phyloP scores from a whole-genome alignment of 2,888 invertebrate species.

The Netelia virgata region DNA sequence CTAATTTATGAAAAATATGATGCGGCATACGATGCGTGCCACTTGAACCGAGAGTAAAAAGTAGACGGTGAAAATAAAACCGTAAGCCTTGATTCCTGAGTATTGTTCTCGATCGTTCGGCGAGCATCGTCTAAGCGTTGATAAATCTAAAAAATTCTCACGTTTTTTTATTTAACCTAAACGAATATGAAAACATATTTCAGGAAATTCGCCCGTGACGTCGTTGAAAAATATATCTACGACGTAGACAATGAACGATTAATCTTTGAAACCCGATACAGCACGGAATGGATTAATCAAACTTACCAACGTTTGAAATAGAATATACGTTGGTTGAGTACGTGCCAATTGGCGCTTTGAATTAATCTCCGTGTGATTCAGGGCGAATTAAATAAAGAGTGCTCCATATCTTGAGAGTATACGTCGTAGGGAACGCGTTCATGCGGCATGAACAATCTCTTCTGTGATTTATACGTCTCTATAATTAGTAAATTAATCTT shows the following conservation, averaged over 20 bases:
- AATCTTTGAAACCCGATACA: constrained; percentile 45
- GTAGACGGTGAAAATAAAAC: constrained; percentile 34
- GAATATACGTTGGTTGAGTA: constrained; percentile 65
- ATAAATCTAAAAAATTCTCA: constrained; percentile 28
- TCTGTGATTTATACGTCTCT: background rate
- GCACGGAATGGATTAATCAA: constrained; percentile 47
- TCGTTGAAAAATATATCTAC: constrained; percentile 19
- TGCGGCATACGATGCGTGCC: constrained; percentile 38
- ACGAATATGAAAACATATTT: background rate
- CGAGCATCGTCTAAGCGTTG: background rate
- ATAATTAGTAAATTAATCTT: background rate
- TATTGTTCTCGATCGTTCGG: constrained; percentile 59
- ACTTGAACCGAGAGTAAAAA: constrained; percentile 58
- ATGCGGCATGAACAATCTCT: constrained; percentile 18
- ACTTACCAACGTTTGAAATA: constrained; percentile 49
- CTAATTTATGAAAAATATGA: constrained; percentile 48
- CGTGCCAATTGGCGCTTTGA: constrained; percentile 54
- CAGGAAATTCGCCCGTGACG: background rate
- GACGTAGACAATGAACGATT: constrained; percentile 15
- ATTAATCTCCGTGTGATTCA: constrained; percentile 67
- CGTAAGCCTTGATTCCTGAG: constrained; percentile 57
- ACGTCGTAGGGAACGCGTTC: constrained; percentile 66
- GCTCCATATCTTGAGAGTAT: constrained; percentile 62
- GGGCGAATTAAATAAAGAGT: constrained; percentile 66
- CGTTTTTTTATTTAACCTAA: constrained; percentile 13